Conservation (phyloP, 2,797 vertebrate species). For the Pseudochirops cupreus region DNA sequence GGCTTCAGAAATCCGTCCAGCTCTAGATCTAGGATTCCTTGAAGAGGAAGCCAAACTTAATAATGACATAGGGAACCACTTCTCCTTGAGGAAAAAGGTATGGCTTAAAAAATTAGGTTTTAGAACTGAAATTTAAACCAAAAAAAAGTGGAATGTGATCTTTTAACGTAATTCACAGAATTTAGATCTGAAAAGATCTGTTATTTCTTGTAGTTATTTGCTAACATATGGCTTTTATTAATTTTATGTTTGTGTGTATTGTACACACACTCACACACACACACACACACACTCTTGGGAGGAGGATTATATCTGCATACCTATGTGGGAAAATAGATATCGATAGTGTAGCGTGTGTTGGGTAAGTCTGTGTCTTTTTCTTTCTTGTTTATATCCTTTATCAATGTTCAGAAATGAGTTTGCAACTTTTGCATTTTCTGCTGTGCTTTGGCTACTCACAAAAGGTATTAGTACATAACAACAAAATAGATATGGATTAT, state of each 20-base stretch:
- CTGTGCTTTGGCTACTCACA: neutral
- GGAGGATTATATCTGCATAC: neutral
- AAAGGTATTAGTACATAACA: neutral
- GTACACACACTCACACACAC: too few species aligned
- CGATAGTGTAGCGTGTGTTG: neutral
- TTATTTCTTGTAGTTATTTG: neutral
- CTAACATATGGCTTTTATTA: neutral
- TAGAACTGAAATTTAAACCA: conserved; percentile 42
- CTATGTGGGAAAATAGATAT: neutral
- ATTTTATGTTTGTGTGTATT: neutral
- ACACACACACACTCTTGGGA: neutral
- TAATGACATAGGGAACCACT: conserved; percentile 30
- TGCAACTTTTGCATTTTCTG: conserved; percentile 22
- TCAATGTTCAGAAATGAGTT: conserved; percentile 32
- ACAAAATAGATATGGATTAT: neutral
- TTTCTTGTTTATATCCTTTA: neutral
- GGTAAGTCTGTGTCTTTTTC: neutral
- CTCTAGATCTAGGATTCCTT: conserved; percentile 39
- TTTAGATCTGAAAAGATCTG: neutral
- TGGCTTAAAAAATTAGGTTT: conserved; percentile 23
- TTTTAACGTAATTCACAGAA: neutral
- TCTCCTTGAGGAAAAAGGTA: conserved; percentile 24
- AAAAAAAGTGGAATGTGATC: neutral
- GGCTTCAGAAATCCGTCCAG: neutral
- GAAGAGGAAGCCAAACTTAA: conserved; percentile 38